phyloP scores from a whole-genome alignment of 2,797 vertebrate species.

The Mareca strepera region DNA sequence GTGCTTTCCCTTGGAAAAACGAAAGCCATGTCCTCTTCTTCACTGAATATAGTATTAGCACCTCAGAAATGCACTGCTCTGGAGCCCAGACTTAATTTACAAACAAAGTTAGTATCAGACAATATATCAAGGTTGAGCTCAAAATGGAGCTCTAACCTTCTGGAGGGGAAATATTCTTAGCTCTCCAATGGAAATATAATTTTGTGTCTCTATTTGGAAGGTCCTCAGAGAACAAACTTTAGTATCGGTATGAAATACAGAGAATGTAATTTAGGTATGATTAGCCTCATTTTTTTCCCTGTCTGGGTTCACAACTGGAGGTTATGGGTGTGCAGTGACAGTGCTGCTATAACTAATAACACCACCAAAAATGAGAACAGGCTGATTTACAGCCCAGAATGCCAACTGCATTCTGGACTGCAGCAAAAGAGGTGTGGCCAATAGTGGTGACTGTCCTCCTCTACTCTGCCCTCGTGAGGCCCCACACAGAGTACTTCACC shows the following conservation, averaged over 20 bases:
- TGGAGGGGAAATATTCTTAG: conserved; percentile 7
- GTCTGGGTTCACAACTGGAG: neutral
- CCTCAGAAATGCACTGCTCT: neutral
- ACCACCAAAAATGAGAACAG: neutral
- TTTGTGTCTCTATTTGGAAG: conserved; percentile 38
- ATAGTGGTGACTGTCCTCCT: no score
- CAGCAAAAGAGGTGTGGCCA: no score
- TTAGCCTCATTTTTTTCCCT: neutral
- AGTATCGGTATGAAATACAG: conserved; percentile 11
- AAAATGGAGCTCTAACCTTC: conserved; percentile 36
- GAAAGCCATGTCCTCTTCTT: neutral
- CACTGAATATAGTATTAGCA: neutral
- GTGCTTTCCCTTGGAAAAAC: neutral
- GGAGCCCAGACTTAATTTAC: conserved; percentile 55
- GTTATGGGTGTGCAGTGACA: neutral
- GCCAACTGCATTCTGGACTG: no score
- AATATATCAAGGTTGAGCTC: conserved; percentile 43
- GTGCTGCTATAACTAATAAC: neutral
- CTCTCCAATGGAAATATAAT: conserved; percentile 1
- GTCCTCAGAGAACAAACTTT: conserved; percentile 26
- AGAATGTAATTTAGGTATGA: conserved; percentile 1
- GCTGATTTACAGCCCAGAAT: no score
- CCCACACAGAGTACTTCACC: no score
- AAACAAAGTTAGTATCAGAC: conserved; percentile 44
- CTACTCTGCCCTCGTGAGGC: no score